Percentiles rank a stretch among this genome's conserved stretches.
Evolutionary conservation across 2,113 vertebrate species (phyloP).

Genomic region (Onychostoma macrolepis): DNA sequence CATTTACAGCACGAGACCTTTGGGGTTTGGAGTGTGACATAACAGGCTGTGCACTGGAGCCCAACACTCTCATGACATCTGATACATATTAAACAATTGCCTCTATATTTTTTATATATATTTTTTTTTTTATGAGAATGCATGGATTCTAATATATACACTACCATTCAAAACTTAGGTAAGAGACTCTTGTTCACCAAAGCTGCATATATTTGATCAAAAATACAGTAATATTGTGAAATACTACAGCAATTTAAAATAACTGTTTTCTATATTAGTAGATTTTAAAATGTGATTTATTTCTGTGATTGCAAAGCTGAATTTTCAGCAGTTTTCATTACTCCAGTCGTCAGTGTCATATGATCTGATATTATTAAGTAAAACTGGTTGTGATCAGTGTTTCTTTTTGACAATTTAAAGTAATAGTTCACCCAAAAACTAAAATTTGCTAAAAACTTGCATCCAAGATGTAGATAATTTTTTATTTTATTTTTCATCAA

Average conservation of each 20-base stretch:
- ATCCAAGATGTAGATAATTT: background rate
- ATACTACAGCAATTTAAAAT: too few relatives aligned
- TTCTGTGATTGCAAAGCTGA: too few relatives aligned
- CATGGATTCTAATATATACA: too few relatives aligned
- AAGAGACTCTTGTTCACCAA: background rate
- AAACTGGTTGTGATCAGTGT: background rate
- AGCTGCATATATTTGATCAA: background rate
- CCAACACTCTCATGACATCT: background rate
- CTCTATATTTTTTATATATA: too few relatives aligned
- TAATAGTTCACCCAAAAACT: background rate
- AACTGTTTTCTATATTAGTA: too few relatives aligned
- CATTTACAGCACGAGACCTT: background rate
- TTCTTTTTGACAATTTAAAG: background rate
- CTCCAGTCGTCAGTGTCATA: too few relatives aligned
- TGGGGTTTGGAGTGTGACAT: background rate
- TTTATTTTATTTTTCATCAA: background rate
- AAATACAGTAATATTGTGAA: background rate
- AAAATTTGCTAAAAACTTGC: too few relatives aligned
- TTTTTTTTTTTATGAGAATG: too few relatives aligned
- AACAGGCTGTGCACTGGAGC: conserved; percentile 5
- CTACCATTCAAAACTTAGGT: too few relatives aligned
- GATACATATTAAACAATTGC: background rate
- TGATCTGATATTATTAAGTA: background rate
- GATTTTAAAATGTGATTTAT: too few relatives aligned
- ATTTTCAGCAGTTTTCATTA: too few relatives aligned